Evolutionary conservation across 2,113 vertebrate species (phyloP).

Genomic region (Varanus salvator): DNA sequence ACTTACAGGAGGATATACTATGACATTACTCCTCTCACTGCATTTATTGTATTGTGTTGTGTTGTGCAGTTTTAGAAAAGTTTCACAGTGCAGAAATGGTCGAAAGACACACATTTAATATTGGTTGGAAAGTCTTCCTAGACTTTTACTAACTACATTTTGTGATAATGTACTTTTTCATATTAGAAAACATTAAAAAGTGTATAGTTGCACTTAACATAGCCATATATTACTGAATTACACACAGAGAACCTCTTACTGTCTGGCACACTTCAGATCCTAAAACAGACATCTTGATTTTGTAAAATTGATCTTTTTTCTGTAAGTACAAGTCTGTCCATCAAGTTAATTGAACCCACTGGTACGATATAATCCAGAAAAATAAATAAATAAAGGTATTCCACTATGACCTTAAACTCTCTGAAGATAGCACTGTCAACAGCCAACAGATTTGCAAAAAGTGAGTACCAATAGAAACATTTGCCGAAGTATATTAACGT

Average conservation of each 20-base stretch:
- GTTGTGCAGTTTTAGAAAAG: background rate
- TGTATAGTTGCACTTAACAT: background rate
- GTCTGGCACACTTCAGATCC: background rate
- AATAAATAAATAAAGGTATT: background rate
- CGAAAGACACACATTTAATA: background rate
- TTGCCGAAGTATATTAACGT: background rate
- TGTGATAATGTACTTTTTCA: background rate
- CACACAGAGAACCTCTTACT: background rate
- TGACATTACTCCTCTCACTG: too few species aligned
- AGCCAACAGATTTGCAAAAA: background rate
- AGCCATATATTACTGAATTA: background rate
- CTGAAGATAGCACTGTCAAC: background rate
- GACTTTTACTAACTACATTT: background rate
- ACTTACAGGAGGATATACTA: background rate
- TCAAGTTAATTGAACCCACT: background rate
- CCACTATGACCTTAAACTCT: background rate
- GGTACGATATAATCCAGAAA: background rate
- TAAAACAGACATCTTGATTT: background rate
- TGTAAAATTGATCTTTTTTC: background rate
- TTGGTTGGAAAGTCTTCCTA: background rate
- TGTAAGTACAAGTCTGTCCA: background rate
- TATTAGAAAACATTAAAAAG: background rate
- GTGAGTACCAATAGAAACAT: background rate
- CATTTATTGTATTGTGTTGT: background rate
- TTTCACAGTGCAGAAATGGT: background rate